Base-by-base conservation (phyloP, 2,797 vertebrate species). In the Chromis chromis region DNA sequence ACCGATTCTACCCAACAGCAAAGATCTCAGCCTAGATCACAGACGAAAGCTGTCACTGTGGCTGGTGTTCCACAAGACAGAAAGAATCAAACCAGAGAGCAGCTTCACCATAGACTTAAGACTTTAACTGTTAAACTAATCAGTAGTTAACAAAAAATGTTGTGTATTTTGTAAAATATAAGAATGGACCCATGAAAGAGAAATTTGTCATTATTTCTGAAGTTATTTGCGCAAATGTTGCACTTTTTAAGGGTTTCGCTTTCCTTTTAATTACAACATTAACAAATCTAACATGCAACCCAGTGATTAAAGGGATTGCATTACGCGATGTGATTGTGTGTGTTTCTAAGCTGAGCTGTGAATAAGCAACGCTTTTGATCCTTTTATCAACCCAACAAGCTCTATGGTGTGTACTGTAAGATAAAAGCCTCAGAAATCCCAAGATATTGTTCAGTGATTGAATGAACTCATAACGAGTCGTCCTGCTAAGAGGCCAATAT, bases 391-490 rank as follows among this genome's bases (percentile, higher is more conserved):
- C 27, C 61, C 62, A 74, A 74, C 69, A 72, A 44, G 42, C 49
- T 50, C n/a, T 62, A 54, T 24, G 21, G 14, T 21, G 33, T 62
- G 40, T 9, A 27, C 31, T 39, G 21, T 61, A 65, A 40, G 50
- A 78, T 36, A 76, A 57, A 67, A 57, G 62, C 59, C 42, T 60
- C 3, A 5, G 70, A 87, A 85, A 85, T 83, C 84, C 80, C 74
- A 71, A 64, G 69, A 80, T 78, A 69, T 73, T 54, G 59, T 61
- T 77, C 40, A 22, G 57, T 87, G 81, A 90, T 84, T 76, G 81
- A 87, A 84, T 82, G 66, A 84, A 74, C 80, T 91, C 84, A 88
- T 86, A 86, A 89, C 54, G 1, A 72, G 65, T 77, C 48, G 77
- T 78, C 24, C 65, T 58, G 66, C 71, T 59, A 76, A 84, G 73